phyloP scores from a whole-genome alignment of 2,888 invertebrate species.

The Drosophila falleni region DNA sequence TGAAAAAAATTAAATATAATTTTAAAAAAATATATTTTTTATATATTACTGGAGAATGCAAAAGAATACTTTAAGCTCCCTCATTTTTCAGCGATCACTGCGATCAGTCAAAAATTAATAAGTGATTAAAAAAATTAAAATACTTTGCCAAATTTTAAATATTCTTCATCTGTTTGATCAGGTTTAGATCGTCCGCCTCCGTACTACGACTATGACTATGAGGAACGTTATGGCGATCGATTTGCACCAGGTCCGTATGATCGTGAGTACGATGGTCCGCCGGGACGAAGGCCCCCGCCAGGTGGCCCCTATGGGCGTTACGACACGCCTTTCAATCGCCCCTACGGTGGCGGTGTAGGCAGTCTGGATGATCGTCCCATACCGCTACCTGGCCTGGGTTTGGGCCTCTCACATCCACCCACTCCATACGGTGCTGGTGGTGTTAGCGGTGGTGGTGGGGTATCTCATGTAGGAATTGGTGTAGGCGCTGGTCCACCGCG shows the following conservation, averaged over 20 bases:
- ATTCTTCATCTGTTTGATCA: slow-evolving; percentile 33
- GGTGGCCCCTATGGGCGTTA: slow-evolving; percentile 82
- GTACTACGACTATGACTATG: slow-evolving; percentile 84
- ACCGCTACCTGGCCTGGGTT: slow-evolving; percentile 70
- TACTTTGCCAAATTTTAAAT: too few species aligned
- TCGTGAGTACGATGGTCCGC: slow-evolving; percentile 83
- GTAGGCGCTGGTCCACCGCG: slow-evolving; percentile 85
- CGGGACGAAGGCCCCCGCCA: slow-evolving; percentile 70
- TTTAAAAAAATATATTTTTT: too few species aligned
- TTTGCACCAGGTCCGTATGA: slow-evolving; percentile 78
- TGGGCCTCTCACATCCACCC: slow-evolving; percentile 69
- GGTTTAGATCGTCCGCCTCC: slow-evolving; percentile 84
- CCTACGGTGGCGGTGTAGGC: slow-evolving; percentile 65
- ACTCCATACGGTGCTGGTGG: slow-evolving; percentile 55
- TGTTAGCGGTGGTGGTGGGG: slow-evolving; percentile 22
- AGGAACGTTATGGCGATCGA: slow-evolving; percentile 83
- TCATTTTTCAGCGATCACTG: background rate
- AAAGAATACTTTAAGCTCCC: slow-evolving; percentile 30
- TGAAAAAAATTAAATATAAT: background rate
- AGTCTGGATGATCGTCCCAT: slow-evolving; percentile 76
- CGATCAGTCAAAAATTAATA: slow-evolving; percentile 27
- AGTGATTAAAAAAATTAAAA: background rate
- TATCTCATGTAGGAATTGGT: slow-evolving; percentile 61
- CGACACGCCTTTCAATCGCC: slow-evolving; percentile 83
- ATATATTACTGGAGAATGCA: too few species aligned